Percentiles rank a stretch among this genome's conserved stretches.
phyloP scores from a whole-genome alignment of 92 coral and sea anemone species.

The Epizoanthus fatuus region DNA sequence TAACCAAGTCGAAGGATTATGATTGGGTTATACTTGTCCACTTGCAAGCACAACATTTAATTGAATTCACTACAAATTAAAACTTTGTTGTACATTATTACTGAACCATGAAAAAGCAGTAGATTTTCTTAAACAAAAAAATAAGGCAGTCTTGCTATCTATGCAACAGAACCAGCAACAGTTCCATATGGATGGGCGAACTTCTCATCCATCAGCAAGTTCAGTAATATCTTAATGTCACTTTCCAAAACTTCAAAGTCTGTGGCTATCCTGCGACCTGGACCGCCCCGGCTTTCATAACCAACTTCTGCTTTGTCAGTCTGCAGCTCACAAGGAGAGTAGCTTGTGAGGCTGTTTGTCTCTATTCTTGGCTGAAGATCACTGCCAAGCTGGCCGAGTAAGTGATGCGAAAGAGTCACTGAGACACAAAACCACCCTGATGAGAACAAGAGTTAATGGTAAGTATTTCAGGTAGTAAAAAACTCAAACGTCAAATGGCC shows the following conservation, averaged over 20 bases:
- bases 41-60: too few species aligned
- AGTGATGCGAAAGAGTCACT: slow-evolving; percentile 84
- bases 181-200: slow-evolving; percentile 99
- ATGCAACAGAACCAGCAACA: slow-evolving; percentile 97
- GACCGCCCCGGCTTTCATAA: neutral
- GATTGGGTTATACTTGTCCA: too few species aligned
- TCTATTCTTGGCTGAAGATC: slow-evolving; percentile 46
- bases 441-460: neutral
- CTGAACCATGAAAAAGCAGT: too few species aligned
- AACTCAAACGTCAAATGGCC: too few species aligned
- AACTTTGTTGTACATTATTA: too few species aligned
- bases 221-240: slow-evolving; percentile 80
- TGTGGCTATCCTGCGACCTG: slow-evolving; percentile 32
- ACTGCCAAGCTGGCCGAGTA: slow-evolving; percentile 29
- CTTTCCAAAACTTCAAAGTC: slow-evolving; percentile 82
- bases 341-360: neutral
- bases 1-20: too few species aligned
- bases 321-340: neutral
- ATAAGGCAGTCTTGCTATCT: slow-evolving; percentile 42
- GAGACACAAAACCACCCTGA: slow-evolving; percentile 96
- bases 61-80: slow-evolving; percentile 9
- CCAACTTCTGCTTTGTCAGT: neutral
- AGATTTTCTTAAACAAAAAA: too few species aligned
- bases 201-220: slow-evolving; percentile 90
- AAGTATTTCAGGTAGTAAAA: neutral